Percentiles rank a stretch among this genome's conserved stretches.
These are phyloP conservation scores for Lamellibrachia luymesi DNA, from an alignment of 1,140 invertebrate species.

Conservation along the genomic window DNA sequence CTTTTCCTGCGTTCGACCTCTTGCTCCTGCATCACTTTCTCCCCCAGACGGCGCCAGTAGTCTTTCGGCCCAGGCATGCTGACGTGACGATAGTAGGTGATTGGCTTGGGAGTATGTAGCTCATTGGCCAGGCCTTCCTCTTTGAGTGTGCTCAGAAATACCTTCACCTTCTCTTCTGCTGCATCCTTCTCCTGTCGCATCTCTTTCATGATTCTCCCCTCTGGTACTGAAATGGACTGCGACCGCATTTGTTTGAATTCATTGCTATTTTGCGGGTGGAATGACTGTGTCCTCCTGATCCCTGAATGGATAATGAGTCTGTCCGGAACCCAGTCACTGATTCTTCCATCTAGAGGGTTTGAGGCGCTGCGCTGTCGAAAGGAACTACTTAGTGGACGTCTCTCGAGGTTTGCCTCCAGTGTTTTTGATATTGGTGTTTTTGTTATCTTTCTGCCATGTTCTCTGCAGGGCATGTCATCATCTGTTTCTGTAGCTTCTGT, in stretches of 20 bases:
- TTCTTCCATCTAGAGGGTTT: neutral
- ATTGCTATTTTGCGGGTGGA: neutral
- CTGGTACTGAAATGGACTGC: neutral
- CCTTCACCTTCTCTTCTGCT: slow-evolving; percentile 4
- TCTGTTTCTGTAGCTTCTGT: neutral
- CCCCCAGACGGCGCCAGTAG: slow-evolving; percentile 7
- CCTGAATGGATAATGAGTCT: neutral
- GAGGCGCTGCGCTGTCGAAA: neutral
- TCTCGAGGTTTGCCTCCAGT: neutral
- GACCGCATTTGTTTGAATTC: neutral
- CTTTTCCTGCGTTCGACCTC: slow-evolving; percentile 20
- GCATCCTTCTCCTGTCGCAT: slow-evolving; percentile 5
- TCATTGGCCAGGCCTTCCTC: neutral
- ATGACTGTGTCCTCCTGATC: neutral
- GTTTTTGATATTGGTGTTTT: neutral
- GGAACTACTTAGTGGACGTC: neutral
- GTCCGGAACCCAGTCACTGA: neutral
- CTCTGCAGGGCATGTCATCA: neutral
- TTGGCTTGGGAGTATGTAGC: neutral
- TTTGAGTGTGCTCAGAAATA: neutral
- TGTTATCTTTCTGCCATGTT: neutral
- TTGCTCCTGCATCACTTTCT: slow-evolving; percentile 21
- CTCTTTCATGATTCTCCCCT: neutral
- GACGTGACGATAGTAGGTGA: neutral
- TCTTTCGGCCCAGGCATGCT: neutral